Evolutionary conservation across 2,888 invertebrate genomes (phyloP), one percentile per base, ranked within the genome.

Genomic region (Eustalomyia histrio): DNA sequence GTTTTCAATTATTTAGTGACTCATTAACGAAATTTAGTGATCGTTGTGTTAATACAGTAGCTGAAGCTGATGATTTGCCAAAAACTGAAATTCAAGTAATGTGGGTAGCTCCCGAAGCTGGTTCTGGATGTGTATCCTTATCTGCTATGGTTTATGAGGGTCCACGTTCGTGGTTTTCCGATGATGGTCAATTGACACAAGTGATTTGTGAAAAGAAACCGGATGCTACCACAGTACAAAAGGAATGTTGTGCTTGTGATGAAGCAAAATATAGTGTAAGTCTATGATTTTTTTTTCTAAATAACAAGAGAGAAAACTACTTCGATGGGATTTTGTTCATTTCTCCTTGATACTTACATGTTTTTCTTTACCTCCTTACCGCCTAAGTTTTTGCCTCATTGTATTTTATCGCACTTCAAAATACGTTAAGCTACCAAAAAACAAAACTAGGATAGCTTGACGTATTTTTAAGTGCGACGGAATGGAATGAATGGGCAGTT

Each of bases 251-350:
- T 91, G 97, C 98, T 9, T 98, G 98, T 89, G 97, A 98, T 87
- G 97, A 98, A 88, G 99, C 99, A 76, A 97, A 97, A 90, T 99
- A 99, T 90, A 95, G 94, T 91, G 96, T 96, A 87, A 91, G 87
- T 84, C 47, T 17, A 6, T 29, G 7, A 60, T 47, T 75, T 39
- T 57, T 39, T 29, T 29, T 29, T 29, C 21, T 3, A 21, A 21
- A 21, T 21, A 21, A 21, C n/a, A 21, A 21, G 21, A 21, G 4
- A 21, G 21, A 21, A 21, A 3, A 21, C 4, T 21, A 3, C 4
- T 21, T 21, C 2, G 21, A 21, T 21, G 2, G 21, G 4, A 21
- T 21, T 4, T 21, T 21, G 21, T 4, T 21, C 21, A 3, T 21
- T 21, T 21, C 21, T 21, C 21, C 21, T 21, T 21, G 2, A 21